Evolutionary conservation across 2,888 invertebrate species (phyloP).

Genomic region (Chrysina gloriosa): DNA sequence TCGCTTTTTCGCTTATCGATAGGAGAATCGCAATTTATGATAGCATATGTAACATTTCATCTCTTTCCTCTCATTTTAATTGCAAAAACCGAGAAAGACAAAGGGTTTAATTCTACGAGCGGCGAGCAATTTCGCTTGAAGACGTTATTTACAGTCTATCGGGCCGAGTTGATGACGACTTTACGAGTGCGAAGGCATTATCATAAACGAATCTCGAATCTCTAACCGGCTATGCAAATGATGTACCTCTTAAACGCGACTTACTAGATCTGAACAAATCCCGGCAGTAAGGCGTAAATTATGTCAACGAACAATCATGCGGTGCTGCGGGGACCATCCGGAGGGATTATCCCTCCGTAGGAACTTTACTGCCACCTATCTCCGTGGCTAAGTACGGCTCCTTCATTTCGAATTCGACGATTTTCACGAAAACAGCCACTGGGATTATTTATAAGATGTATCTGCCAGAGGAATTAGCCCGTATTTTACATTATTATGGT

Average conservation of each 20-base stretch:
- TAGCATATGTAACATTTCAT: background rate
- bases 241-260: slow-evolving; percentile 50
- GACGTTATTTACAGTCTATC: slow-evolving; percentile 49
- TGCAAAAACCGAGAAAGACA: slow-evolving; percentile 8
- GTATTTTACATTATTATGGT: no score
- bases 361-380: slow-evolving; percentile 62
- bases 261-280: slow-evolving; percentile 56
- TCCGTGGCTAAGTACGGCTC: slow-evolving; percentile 57
- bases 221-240: slow-evolving; percentile 50
- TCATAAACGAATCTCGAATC: slow-evolving; percentile 52
- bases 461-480: background rate
- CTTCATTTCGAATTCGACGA: slow-evolving; percentile 54
- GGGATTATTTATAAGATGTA: slow-evolving; percentile 42
- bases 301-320: slow-evolving; percentile 65
- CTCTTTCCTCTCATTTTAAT: slow-evolving; percentile 6
- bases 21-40: no score
- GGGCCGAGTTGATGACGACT: slow-evolving; percentile 50
- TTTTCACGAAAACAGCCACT: slow-evolving; percentile 41
- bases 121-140: slow-evolving; percentile 34
- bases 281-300: slow-evolving; percentile 64
- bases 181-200: slow-evolving; percentile 50
- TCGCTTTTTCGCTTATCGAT: no score
- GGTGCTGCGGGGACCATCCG: slow-evolving; percentile 61
- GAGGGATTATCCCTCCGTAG: slow-evolving; percentile 60
- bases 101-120: slow-evolving; percentile 1